phyloP scores from a whole-genome alignment of 2,797 vertebrate species.

The Eurystomus glaucurus region DNA sequence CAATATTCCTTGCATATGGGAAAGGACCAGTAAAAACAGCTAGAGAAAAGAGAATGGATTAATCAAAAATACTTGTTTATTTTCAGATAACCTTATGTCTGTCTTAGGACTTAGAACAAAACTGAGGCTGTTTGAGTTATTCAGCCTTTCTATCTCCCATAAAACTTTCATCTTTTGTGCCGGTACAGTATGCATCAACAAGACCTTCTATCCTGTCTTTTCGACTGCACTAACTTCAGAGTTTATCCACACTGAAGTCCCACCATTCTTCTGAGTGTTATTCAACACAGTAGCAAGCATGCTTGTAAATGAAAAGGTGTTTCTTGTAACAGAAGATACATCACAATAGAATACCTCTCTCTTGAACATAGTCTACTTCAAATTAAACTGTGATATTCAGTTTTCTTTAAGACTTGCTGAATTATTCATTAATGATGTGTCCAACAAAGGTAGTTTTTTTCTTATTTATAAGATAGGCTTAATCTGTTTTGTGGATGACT shows the following conservation, averaged over 20 bases:
- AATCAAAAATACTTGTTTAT: not conserved
- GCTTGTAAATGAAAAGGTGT: not conserved
- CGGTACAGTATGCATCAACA: not conserved
- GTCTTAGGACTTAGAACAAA: not conserved
- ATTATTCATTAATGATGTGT: not conserved
- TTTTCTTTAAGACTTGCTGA: not conserved
- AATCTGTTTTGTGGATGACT: not conserved
- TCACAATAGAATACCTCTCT: not conserved
- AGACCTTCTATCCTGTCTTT: not conserved
- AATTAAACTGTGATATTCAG: not conserved
- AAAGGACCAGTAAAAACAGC: not conserved
- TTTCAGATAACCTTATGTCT: not conserved
- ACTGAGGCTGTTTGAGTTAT: not conserved
- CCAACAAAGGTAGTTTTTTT: not conserved
- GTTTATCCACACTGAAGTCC: not conserved
- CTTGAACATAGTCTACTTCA: not conserved
- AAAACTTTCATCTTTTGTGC: not conserved
- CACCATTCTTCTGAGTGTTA: not conserved
- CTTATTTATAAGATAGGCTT: not conserved
- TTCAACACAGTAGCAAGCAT: not conserved
- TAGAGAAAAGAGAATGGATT: not conserved
- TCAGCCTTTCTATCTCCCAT: not conserved
- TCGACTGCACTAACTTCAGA: not conserved
- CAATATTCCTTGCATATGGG: not conserved
- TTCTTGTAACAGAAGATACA: not conserved